phyloP scores from a whole-genome alignment of 2,113 vertebrate species.

The Setophaga coronata region DNA sequence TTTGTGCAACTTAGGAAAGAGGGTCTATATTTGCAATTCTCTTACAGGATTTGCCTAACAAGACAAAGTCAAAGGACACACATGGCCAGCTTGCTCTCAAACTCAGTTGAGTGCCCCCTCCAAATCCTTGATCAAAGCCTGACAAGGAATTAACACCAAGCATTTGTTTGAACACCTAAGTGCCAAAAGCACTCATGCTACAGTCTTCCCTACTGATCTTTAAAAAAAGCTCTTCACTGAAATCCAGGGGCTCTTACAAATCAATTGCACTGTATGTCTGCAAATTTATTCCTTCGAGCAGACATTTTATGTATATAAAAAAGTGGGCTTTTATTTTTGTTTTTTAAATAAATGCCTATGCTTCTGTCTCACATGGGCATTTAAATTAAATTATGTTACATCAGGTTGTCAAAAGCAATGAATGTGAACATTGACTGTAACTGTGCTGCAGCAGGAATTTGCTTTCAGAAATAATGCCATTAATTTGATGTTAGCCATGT shows the following conservation, averaged over 20 bases:
- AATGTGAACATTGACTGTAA: background rate
- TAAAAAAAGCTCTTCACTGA: background rate
- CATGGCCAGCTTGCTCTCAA: background rate
- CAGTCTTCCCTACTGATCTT: background rate
- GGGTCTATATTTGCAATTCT: background rate
- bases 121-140: background rate
- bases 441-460: background rate
- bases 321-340: background rate
- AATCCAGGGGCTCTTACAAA: background rate
- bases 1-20: background rate
- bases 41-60: background rate
- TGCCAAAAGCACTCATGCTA: background rate
- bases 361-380: background rate
- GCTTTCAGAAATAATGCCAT: slow-evolving; percentile 14
- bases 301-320: background rate
- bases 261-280: background rate
- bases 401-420: slow-evolving; percentile 40
- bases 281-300: background rate
- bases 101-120: background rate
- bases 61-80: background rate
- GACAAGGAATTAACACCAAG: background rate
- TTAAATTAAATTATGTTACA: slow-evolving; percentile 31
- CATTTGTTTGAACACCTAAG: background rate
- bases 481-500: background rate
- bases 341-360: background rate